These are phyloP conservation scores for Drosophila tanythrix DNA, from an alignment of 2,888 invertebrate species.

Conservation along the genomic window DNA sequence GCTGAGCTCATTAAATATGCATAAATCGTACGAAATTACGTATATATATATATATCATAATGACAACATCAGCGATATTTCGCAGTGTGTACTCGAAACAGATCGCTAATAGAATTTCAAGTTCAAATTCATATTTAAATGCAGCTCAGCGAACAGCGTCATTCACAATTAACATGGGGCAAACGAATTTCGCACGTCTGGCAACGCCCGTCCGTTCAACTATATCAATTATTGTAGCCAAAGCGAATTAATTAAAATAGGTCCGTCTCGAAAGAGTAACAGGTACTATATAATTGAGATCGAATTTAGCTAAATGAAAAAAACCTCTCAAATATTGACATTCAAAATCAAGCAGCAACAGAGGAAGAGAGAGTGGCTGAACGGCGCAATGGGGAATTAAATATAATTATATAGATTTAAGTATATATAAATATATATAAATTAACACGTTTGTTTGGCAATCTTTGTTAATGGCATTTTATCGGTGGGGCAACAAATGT, in stretches of 20 bases:
- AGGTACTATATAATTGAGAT: neutral
- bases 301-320: neutral
- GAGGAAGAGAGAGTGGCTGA: neutral
- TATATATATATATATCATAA: conserved; percentile 11
- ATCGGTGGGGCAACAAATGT: neutral
- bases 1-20: conserved; percentile 40
- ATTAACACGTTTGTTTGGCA: neutral
- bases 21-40: conserved; percentile 7
- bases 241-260: neutral
- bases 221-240: neutral
- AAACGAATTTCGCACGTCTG: conserved; percentile 8
- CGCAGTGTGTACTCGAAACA: conserved; percentile 22
- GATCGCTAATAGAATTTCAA: conserved; percentile 63
- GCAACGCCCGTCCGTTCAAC: conserved; percentile 4
- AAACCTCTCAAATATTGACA: neutral
- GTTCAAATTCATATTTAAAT: conserved; percentile 55
- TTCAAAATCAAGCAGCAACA: neutral
- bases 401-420: neutral
- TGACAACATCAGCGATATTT: conserved; percentile 2
- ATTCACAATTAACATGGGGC: conserved; percentile 1
- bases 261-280: neutral
- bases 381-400: neutral
- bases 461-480: neutral
- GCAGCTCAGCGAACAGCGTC: conserved; percentile 12
- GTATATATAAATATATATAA: neutral